phyloP scores from a whole-genome alignment of 2,113 vertebrate genomes.

The Gobio gobio region DNA sequence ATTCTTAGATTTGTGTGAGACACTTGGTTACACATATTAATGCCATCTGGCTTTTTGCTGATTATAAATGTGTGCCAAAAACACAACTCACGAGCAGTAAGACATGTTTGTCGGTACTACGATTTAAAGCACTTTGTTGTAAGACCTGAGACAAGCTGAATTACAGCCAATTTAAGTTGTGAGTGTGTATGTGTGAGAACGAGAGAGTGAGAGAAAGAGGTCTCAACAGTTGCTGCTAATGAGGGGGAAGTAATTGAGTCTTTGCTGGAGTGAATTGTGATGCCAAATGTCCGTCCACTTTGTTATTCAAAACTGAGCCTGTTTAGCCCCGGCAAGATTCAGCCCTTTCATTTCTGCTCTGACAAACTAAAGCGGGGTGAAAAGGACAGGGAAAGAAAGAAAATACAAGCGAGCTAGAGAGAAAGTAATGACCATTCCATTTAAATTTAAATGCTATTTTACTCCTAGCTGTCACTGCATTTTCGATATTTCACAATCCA shows the following conservation, averaged over 20 bases:
- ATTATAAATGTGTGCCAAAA: not conserved
- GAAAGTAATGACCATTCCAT: slow-evolving; percentile 73
- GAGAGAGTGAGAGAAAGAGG: slow-evolving; percentile 36
- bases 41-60: slow-evolving; percentile 17
- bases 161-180: slow-evolving; percentile 12
- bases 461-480: slow-evolving; percentile 66
- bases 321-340: slow-evolving; percentile 64
- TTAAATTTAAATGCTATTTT: slow-evolving; percentile 74
- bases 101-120: not conserved
- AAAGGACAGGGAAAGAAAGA: slow-evolving; percentile 56
- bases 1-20: not conserved
- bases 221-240: slow-evolving; percentile 75
- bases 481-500: slow-evolving; percentile 64
- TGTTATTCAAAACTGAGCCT: slow-evolving; percentile 74
- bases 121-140: slow-evolving; percentile 12
- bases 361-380: slow-evolving; percentile 45
- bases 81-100: not conserved
- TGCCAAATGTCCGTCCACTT: slow-evolving; percentile 75
- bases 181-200: slow-evolving; percentile 25
- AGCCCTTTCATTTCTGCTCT: slow-evolving; percentile 52
- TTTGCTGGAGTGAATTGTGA: slow-evolving; percentile 70
- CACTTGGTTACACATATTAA: not conserved
- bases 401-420: slow-evolving; percentile 65
- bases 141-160: slow-evolving; percentile 1
- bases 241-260: slow-evolving; percentile 77